phyloP scores from a whole-genome alignment of 30 jellyfish, hydroid and myxozoan species.

The Pseudorhiza aurosa region DNA sequence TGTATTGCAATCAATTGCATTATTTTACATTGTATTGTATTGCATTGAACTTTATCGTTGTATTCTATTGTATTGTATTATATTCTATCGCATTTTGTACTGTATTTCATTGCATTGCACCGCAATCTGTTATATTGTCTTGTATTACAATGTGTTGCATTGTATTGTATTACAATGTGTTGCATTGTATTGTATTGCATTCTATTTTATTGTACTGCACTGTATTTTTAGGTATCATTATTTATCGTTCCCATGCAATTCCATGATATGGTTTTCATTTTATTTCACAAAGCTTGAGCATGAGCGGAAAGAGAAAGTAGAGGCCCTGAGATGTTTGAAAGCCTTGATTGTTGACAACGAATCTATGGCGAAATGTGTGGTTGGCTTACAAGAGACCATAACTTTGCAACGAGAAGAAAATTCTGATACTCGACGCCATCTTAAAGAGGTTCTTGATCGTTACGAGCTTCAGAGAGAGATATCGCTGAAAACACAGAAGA shows the following conservation, averaged over 20 bases:
- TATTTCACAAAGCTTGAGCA: constrained; percentile 32
- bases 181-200: too few species aligned
- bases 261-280: background rate
- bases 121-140: background rate
- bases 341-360: constrained; percentile 88
- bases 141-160: too few species aligned
- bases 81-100: too few species aligned
- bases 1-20: too few species aligned
- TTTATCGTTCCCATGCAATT: background rate
- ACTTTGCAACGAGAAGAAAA: constrained; percentile 70
- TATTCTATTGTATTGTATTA: too few species aligned
- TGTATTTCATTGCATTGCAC: too few species aligned
- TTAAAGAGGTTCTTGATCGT: constrained; percentile 68
- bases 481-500: constrained; percentile 53
- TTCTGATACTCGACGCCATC: constrained; percentile 51
- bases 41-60: too few species aligned
- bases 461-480: constrained; percentile 63
- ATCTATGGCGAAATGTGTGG: constrained; percentile 71
- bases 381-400: constrained; percentile 72
- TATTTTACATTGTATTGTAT: too few species aligned
- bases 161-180: too few species aligned
- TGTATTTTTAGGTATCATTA: background rate
- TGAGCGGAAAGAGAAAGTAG: constrained; percentile 74
- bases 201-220: too few species aligned
- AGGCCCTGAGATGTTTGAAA: constrained; percentile 83